phyloP scores from a whole-genome alignment of 2,113 vertebrate genomes.

The Calyptommatus sinebrachiatus region DNA sequence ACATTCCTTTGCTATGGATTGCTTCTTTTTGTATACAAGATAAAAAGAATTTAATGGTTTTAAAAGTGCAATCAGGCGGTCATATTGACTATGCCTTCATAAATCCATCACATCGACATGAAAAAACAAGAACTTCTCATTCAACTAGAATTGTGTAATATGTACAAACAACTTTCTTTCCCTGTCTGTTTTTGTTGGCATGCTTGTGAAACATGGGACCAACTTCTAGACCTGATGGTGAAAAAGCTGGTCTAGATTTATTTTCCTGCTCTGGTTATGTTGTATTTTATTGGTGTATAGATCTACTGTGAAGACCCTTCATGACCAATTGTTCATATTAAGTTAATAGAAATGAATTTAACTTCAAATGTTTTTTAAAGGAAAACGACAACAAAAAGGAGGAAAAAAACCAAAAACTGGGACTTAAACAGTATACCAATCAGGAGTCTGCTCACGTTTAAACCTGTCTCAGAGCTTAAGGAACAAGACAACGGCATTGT shows the following conservation, averaged over 20 bases:
- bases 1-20: conserved; percentile 71
- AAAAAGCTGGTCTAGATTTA: conserved; percentile 72
- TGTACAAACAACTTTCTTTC: conserved; percentile 62
- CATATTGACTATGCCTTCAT: conserved; percentile 85
- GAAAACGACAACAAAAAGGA: conserved; percentile 21
- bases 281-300: conserved; percentile 80
- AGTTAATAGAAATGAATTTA: conserved; percentile 73
- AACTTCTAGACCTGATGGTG: conserved; percentile 69
- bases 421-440: conserved; percentile 66
- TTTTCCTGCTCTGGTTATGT: conserved; percentile 74
- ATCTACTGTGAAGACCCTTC: conserved; percentile 75
- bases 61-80: conserved; percentile 77
- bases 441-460: conserved; percentile 70
- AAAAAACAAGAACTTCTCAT: conserved; percentile 74
- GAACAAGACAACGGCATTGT: conserved; percentile 77
- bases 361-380: conserved; percentile 49
- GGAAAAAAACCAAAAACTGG: conserved; percentile 53
- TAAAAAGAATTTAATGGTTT: conserved; percentile 67
- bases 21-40: conserved; percentile 76
- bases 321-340: conserved; percentile 78
- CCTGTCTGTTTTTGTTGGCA: conserved; percentile 81
- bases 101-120: conserved; percentile 67
- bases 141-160: conserved; percentile 70
- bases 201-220: conserved; percentile 79
- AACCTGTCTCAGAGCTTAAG: conserved; percentile 74